phyloP scores from a whole-genome alignment of 2,888 invertebrate genomes.

The Cheilosia pagana region DNA sequence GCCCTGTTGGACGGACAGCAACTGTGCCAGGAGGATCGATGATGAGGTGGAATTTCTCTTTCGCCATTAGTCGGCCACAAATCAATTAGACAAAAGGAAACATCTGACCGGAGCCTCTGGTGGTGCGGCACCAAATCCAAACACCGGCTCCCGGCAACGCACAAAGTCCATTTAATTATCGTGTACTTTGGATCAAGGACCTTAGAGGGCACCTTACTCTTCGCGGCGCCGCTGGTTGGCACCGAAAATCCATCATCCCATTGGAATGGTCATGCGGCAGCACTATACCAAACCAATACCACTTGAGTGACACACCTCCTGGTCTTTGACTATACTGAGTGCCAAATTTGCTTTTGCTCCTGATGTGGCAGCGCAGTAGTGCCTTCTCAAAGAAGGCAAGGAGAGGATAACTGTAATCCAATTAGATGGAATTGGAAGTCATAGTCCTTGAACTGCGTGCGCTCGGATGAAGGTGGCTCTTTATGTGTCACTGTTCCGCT shows the following conservation, averaged over 20 bases:
- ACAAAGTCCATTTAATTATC: slow-evolving; percentile 66
- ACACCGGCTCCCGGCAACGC: slow-evolving; percentile 53
- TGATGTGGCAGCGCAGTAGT: slow-evolving; percentile 9
- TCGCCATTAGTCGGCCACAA: slow-evolving; percentile 46
- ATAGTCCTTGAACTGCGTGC: slow-evolving; percentile 57
- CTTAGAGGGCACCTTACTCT: slow-evolving; percentile 27
- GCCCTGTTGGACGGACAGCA: slow-evolving; percentile 11
- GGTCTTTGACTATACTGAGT: slow-evolving; percentile 19
- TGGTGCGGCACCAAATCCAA: slow-evolving; percentile 53
- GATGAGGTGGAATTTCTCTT: slow-evolving; percentile 41
- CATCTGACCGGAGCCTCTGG: slow-evolving; percentile 29
- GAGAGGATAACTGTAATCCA: slow-evolving; percentile 58
- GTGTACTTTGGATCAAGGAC: slow-evolving; percentile 49
- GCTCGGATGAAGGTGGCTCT: slow-evolving; percentile 29
- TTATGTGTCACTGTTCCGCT: slow-evolving; percentile 5
- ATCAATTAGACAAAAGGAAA: slow-evolving; percentile 64
- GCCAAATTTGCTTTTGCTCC: slow-evolving; percentile 51
- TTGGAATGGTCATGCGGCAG: slow-evolving; percentile 22
- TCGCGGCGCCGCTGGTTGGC: slow-evolving; percentile 7
- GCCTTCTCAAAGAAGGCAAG: slow-evolving; percentile 5
- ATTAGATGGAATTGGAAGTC: slow-evolving; percentile 66
- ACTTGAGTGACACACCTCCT: slow-evolving; percentile 67
- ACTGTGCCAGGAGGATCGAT: neutral
- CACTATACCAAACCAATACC: slow-evolving; percentile 9
- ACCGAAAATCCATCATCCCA: slow-evolving; percentile 34